Percentiles rank a stretch among this genome's conserved stretches.
Evolutionary conservation across 2,797 vertebrate species (phyloP).

Genomic region (Melanotaenia pygmaea): DNA sequence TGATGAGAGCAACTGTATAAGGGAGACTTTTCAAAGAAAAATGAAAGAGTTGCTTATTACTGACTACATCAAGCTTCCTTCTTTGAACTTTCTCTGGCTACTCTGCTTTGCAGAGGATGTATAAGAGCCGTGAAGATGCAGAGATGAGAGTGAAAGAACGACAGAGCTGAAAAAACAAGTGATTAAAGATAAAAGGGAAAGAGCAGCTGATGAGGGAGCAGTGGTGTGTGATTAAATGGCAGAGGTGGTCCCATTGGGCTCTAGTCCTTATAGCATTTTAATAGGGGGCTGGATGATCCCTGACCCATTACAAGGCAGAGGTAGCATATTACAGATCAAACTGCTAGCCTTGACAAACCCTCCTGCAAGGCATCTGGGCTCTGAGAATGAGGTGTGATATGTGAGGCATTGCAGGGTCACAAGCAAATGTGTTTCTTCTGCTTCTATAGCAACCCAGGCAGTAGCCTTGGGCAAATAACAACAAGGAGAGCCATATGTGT

Average conservation of each 20-base stretch:
- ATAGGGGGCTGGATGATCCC: constrained; percentile 70
- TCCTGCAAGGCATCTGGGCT: constrained; percentile 52
- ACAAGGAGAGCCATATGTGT: constrained; percentile 48
- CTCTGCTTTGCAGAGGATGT: constrained; percentile 49
- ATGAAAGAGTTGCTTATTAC: constrained; percentile 60
- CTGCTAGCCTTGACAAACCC: constrained; percentile 37
- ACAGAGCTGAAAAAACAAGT: constrained; percentile 58
- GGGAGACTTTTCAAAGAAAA: constrained; percentile 53
- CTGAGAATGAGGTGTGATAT: constrained; percentile 37
- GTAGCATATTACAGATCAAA: constrained; percentile 69
- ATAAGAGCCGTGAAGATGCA: constrained; percentile 45
- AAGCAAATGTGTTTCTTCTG: constrained; percentile 72
- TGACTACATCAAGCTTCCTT: constrained; percentile 49
- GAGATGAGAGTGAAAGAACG: constrained; percentile 57
- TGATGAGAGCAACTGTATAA: constrained; percentile 38
- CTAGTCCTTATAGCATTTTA: constrained; percentile 75
- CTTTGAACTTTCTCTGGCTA: constrained; percentile 72
- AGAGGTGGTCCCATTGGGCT: constrained; percentile 52
- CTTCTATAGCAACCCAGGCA: constrained; percentile 71
- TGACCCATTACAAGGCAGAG: constrained; percentile 59
- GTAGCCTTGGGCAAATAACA: constrained; percentile 75
- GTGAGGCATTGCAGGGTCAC: constrained; percentile 56
- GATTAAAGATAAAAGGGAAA: constrained; percentile 73
- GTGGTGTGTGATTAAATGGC: constrained; percentile 71
- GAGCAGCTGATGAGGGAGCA: constrained; percentile 57